phyloP scores from a whole-genome alignment of 1,140 invertebrate genomes.

The Drosophila biarmipes region DNA sequence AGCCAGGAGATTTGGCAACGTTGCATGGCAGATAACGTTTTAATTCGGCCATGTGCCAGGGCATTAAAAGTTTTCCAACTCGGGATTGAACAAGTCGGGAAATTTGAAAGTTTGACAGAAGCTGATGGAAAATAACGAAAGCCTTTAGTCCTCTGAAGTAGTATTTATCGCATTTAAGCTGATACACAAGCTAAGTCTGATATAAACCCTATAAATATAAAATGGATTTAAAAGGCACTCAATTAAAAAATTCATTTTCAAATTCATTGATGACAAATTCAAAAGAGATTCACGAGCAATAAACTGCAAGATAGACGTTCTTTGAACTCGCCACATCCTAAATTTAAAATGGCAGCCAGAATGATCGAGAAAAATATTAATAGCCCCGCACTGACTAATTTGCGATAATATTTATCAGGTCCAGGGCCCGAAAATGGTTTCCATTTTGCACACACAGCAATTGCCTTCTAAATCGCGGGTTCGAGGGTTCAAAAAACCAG shows the following conservation, averaged over 20 bases:
- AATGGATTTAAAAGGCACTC: too few relatives aligned
- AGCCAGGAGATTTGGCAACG: slow-evolving; percentile 44
- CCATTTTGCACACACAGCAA: slow-evolving; percentile 28
- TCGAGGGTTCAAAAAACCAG: slow-evolving; percentile 62
- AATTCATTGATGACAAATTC: neutral
- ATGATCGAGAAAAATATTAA: neutral
- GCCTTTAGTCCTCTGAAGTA: neutral
- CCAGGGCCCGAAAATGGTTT: slow-evolving; percentile 19
- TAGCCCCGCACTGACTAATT: slow-evolving; percentile 2
- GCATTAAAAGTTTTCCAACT: slow-evolving; percentile 65
- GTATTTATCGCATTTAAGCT: neutral
- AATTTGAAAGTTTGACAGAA: slow-evolving; percentile 26
- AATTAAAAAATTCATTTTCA: too few relatives aligned
- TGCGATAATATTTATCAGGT: slow-evolving; percentile 38
- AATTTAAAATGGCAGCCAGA: neutral
- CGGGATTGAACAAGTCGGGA: slow-evolving; percentile 21
- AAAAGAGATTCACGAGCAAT: neutral
- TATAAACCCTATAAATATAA: too few relatives aligned
- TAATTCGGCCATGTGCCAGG: slow-evolving; percentile 69
- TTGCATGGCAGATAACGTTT: slow-evolving; percentile 56
- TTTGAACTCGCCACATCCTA: slow-evolving; percentile 2
- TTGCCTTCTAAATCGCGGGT: slow-evolving; percentile 50
- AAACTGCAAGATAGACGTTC: neutral
- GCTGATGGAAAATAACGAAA: slow-evolving; percentile 24
- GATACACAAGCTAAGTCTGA: neutral